A percentile compares a stretch with the other conserved stretches of the same genome.
These are phyloP conservation scores for Platerodrilus igneus DNA, from an alignment of 2,888 invertebrate species.

Conservation along the genomic window DNA sequence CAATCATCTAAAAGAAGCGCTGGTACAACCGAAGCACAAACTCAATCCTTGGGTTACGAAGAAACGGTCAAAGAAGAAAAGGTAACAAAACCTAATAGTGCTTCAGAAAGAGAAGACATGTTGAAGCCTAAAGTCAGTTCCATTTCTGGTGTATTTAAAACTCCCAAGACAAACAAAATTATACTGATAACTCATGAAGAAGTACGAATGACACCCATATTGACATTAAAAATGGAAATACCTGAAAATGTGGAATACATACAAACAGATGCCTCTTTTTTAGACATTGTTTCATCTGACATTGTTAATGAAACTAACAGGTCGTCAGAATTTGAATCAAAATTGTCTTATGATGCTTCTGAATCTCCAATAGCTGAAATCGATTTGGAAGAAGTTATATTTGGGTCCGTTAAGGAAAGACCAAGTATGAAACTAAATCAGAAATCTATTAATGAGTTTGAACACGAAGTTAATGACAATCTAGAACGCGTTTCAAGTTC, in stretches of 20 bases:
- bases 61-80: too few relatives aligned
- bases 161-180: constrained; percentile 48
- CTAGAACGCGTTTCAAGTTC: not conserved
- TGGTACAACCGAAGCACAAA: too few relatives aligned
- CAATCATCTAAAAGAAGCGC: too few relatives aligned
- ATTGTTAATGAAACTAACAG: too few relatives aligned
- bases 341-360: constrained; percentile 19
- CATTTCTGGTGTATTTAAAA: too few relatives aligned
- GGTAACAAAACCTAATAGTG: too few relatives aligned
- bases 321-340: too few relatives aligned
- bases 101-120: too few relatives aligned
- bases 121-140: too few relatives aligned
- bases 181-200: constrained; percentile 71
- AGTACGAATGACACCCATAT: constrained; percentile 61
- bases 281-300: constrained; percentile 23
- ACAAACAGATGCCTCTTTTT: constrained; percentile 15
- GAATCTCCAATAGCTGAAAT: constrained; percentile 22
- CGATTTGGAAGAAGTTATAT: constrained; percentile 55
- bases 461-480: not conserved
- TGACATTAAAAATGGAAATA: constrained; percentile 62
- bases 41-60: too few relatives aligned
- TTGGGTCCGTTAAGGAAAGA: constrained; percentile 60
- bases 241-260: constrained; percentile 25
- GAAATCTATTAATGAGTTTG: not conserved
- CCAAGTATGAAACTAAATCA: constrained; percentile 31